Evolutionary conservation across 2,113 vertebrate species (phyloP).

Genomic region (Cheirogaleus medius): DNA sequence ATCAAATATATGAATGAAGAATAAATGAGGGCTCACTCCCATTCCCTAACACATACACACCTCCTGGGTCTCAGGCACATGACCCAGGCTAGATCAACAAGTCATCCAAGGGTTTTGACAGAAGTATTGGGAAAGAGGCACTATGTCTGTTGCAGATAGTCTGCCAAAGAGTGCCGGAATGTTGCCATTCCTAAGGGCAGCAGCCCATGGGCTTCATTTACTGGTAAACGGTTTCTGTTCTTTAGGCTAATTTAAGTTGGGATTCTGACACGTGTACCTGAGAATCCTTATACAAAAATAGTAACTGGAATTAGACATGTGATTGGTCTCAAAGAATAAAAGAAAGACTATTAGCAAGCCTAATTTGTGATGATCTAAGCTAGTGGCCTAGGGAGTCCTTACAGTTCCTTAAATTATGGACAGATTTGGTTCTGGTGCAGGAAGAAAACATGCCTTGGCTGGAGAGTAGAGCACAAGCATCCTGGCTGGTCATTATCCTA

Average conservation of each 20-base stretch:
- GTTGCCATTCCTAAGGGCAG: not conserved
- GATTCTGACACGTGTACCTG: constrained; percentile 23
- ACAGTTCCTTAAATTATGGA: not conserved
- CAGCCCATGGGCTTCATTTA: not conserved
- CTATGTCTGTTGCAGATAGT: not conserved
- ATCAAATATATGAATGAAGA: not conserved
- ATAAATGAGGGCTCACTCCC: not conserved
- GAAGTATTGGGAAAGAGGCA: not conserved
- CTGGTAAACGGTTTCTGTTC: constrained; percentile 23
- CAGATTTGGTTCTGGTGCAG: not conserved
- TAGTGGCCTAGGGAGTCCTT: constrained; percentile 16
- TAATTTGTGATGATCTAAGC: not conserved
- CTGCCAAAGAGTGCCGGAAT: not conserved
- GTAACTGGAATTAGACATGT: constrained; percentile 7
- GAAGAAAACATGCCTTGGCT: not conserved
- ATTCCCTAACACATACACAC: not conserved
- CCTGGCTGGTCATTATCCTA: not conserved
- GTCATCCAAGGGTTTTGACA: constrained; percentile 8
- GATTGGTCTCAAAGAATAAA: constrained; percentile 23
- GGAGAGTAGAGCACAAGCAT: constrained; percentile 1
- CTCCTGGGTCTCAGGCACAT: constrained; percentile 12
- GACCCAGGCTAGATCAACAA: not conserved
- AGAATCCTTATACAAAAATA: constrained; percentile 40
- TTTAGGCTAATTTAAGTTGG: constrained; percentile 36
- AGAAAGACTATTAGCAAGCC: constrained; percentile 30